A percentile compares a stretch with the other conserved stretches of the same genome.
Conservation (phyloP, 2,888 invertebrate genomes). For the Rotaria socialis region DNA sequence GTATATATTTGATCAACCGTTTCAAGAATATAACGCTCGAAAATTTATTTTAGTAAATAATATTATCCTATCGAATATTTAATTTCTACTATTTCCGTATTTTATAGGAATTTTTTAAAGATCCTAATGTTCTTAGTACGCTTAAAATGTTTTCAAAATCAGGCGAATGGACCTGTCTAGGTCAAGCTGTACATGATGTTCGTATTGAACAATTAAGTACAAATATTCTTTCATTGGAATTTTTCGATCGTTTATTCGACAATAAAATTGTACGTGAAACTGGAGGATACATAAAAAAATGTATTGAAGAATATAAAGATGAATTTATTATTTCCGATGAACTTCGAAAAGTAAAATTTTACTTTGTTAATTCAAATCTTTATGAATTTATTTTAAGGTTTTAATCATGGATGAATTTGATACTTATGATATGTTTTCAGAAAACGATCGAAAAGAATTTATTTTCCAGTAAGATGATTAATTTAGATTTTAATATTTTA, state of each 20-base stretch:
- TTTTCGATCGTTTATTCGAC: slow-evolving; percentile 31
- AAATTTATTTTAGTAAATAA: not conserved
- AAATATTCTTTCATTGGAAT: not conserved
- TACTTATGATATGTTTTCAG: slow-evolving; percentile 60
- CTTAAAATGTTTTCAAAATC: not conserved
- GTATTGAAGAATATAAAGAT: slow-evolving; percentile 32
- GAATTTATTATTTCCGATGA: slow-evolving; percentile 25
- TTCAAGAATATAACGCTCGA: not conserved
- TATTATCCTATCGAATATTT: not conserved
- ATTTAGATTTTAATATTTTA: not conserved
- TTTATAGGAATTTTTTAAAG: not conserved
- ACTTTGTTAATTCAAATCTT: no score
- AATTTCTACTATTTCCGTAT: not conserved
- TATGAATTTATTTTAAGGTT: slow-evolving; percentile 50
- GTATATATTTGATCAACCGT: slow-evolving; percentile 13
- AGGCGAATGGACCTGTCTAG: slow-evolving; percentile 4
- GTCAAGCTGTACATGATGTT: slow-evolving; percentile 23
- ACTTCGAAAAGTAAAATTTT: not conserved
- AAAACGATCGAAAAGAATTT: slow-evolving; percentile 63
- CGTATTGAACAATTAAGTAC: slow-evolving; percentile 21
- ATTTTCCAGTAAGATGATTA: slow-evolving; percentile 57
- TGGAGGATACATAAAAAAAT: not conserved
- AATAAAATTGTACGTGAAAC: not conserved
- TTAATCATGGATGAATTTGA: slow-evolving; percentile 62
- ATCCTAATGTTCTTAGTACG: slow-evolving; percentile 9